Evolutionary conservation across 1,140 invertebrate species (phyloP), one percentile per base, ranked within the genome.

Genomic region (Diorhabda sublineata): DNA sequence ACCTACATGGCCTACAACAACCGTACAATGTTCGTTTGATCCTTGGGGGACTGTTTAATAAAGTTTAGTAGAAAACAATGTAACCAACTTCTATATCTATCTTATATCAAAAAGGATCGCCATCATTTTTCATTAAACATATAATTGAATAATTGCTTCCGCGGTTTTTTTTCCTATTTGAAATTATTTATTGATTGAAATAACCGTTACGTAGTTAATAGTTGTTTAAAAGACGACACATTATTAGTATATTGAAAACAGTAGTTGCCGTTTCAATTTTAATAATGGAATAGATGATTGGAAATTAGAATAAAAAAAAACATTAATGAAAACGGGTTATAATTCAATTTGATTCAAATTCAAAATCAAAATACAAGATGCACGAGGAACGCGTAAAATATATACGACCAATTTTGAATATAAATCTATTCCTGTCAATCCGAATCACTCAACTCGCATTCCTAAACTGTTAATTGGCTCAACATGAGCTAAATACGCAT

Each of bases 91-190:
- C 26, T 26, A 42, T 61, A 61, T 61, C 59, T 42, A 61, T 42
- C 11, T 61, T 61, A 61, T 42, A 61, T 61, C 59, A 61, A 42
- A 61, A 11, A n/a, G 8, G n/a, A 61, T n/a, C 6, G 47, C n/a
- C n/a, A 61, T 43, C 59, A 61, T 61, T 43, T 42, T 60, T 58
- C 45, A 60, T 67, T 58, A 52, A 45, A 67, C 45, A 41, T 42
- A 52, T 67, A 67, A 67, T 67, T 67, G 44, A 59, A 58, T 60
- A 67, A 67, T 67, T 67, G 66, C 64, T 45, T 26, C 7, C 45
- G 44, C 60, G 59, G 42, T 60, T 45, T 45, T 42, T 7, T n/a
- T n/a, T 58, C 26, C 26, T 43, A 59, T 42, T 67, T 41, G 26
- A 45, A 42, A 67, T 57, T 61, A 61, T 61, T 61, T 61, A 61